Evolutionary conservation across 2,888 invertebrate species (phyloP).

Genomic region (Eristalis pertinax): DNA sequence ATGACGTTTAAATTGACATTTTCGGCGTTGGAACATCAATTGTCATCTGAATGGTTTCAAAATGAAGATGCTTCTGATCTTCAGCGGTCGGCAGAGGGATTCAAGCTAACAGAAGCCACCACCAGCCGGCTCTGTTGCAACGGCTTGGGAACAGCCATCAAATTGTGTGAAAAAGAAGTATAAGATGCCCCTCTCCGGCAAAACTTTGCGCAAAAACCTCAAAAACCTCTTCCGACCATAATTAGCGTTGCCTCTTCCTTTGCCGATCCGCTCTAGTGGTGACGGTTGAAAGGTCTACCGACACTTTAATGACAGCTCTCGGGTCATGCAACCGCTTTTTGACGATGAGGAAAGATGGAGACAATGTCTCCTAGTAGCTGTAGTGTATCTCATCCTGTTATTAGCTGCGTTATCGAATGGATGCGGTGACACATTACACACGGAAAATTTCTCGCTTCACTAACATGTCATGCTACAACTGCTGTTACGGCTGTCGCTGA

Average conservation of each 20-base stretch:
- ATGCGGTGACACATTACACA: slow-evolving; percentile 71
- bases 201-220: not conserved
- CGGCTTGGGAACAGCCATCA: too few species aligned
- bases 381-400: slow-evolving; percentile 35
- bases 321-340: slow-evolving; percentile 52
- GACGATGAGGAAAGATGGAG: slow-evolving; percentile 34
- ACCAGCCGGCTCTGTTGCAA: too few species aligned
- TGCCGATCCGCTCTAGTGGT: slow-evolving; percentile 54
- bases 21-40: too few species aligned
- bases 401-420: slow-evolving; percentile 55
- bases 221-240: slow-evolving; percentile 11
- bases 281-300: slow-evolving; percentile 58
- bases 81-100: too few species aligned
- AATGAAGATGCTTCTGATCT: too few species aligned
- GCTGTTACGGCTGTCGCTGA: not conserved
- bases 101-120: too few species aligned
- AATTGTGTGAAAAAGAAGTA: too few species aligned
- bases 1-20: too few species aligned
- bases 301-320: slow-evolving; percentile 62
- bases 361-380: not conserved
- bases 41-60: too few species aligned
- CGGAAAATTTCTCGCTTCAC: slow-evolving; percentile 69
- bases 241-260: slow-evolving; percentile 24
- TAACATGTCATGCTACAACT: slow-evolving; percentile 55
- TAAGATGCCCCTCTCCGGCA: too few species aligned